phyloP scores from a whole-genome alignment of 2,888 invertebrate species.

The Aleiodes leptofemur region DNA sequence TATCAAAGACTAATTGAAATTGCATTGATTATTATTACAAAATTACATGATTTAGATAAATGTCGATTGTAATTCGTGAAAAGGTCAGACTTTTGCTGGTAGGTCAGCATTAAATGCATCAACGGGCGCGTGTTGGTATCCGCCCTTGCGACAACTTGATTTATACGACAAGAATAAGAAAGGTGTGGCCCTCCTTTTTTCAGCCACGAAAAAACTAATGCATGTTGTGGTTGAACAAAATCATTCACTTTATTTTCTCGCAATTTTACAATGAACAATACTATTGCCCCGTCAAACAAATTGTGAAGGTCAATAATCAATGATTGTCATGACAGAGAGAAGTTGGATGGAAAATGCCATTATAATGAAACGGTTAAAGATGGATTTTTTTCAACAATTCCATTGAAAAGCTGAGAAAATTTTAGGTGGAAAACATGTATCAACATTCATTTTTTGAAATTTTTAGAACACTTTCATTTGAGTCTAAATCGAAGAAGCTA shows the following conservation, averaged over 20 bases:
- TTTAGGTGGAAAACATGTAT: no score
- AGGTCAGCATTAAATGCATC: conserved; percentile 47
- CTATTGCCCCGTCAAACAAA: conserved; percentile 2
- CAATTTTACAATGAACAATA: background rate
- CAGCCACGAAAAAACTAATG: conserved; percentile 5
- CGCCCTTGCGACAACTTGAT: conserved; percentile 51
- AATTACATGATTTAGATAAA: conserved; percentile 26
- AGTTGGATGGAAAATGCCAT: no score
- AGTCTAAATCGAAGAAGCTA: no score
- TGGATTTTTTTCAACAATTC: no score
- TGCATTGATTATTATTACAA: background rate
- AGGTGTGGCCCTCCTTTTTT: conserved; percentile 49
- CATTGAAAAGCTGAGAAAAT: no score
- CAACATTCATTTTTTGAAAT: no score
- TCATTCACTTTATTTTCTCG: background rate
- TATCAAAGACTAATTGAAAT: background rate
- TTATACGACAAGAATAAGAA: conserved; percentile 53
- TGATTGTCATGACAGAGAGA: conserved; percentile 17
- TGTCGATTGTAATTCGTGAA: conserved; percentile 49
- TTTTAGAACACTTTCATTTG: no score
- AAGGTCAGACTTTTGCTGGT: conserved; percentile 53
- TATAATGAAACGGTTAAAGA: no score
- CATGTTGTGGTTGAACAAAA: background rate
- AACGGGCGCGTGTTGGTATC: conserved; percentile 39
- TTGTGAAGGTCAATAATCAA: conserved; percentile 18